Percentiles rank a stretch among this genome's conserved stretches.
Evolutionary conservation across 2,797 vertebrate species (phyloP).

Genomic region (Intellagama lesueurii): DNA sequence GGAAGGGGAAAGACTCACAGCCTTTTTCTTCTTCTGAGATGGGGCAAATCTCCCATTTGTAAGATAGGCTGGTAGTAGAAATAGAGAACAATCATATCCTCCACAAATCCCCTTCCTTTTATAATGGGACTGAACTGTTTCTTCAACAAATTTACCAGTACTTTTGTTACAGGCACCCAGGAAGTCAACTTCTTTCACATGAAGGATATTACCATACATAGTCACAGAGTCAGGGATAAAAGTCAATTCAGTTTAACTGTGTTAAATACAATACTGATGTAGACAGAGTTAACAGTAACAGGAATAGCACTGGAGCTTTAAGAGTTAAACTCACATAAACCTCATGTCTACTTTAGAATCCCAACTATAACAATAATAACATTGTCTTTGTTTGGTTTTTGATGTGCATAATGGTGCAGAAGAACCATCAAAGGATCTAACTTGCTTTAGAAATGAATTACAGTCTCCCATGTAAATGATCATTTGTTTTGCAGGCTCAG

Average conservation of each 20-base stretch:
- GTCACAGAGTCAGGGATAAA: not conserved
- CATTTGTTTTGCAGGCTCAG: constrained; percentile 24
- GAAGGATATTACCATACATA: not conserved
- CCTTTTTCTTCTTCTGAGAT: constrained; percentile 7
- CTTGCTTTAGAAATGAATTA: constrained; percentile 50
- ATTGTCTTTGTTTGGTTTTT: constrained; percentile 33
- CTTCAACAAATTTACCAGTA: not conserved
- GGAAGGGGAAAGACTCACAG: constrained; percentile 47
- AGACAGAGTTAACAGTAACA: not conserved
- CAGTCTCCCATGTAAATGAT: constrained; percentile 19
- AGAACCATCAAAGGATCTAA: constrained; percentile 54
- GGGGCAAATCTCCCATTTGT: not conserved
- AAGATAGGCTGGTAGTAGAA: not conserved
- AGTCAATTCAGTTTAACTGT: not conserved
- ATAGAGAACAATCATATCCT: not conserved
- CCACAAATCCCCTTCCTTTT: not conserved
- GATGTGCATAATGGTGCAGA: constrained; percentile 30
- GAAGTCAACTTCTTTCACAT: not conserved
- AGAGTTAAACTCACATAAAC: constrained; percentile 37
- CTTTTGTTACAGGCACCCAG: not conserved
- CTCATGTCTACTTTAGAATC: constrained; percentile 26
- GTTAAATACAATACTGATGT: not conserved
- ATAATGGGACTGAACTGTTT: not conserved
- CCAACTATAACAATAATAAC: not conserved
- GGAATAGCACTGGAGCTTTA: constrained; percentile 35